These are phyloP conservation scores for Drosophila merina DNA, from an alignment of 2,888 invertebrate species.

Conservation along the genomic window DNA sequence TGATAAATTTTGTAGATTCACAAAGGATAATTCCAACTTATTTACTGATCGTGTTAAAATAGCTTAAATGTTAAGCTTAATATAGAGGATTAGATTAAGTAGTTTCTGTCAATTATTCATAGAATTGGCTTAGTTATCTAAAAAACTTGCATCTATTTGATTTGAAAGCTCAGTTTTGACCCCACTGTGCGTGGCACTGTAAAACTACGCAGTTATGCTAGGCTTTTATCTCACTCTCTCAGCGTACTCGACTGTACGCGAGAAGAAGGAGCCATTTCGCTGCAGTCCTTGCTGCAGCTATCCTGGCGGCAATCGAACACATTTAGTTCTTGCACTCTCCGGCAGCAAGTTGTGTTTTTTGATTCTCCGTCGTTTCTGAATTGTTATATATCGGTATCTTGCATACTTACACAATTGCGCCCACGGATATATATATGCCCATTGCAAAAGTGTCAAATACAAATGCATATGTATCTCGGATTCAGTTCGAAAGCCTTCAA, in stretches of 20 bases:
- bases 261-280: constrained; percentile 26
- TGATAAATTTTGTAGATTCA: background rate
- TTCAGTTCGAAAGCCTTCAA: constrained; percentile 61
- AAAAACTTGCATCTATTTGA: too few relatives aligned
- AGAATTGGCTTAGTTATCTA: too few relatives aligned
- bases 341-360: constrained; percentile 85
- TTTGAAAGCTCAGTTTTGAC: too few relatives aligned
- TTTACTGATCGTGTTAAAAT: too few relatives aligned
- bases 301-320: constrained; percentile 76
- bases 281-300: constrained; percentile 76
- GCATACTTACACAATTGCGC: constrained; percentile 53
- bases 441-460: constrained; percentile 41
- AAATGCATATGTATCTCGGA: constrained; percentile 27
- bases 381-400: constrained; percentile 78
- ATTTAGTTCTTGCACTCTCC: constrained; percentile 85
- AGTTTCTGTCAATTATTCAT: background rate
- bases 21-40: background rate
- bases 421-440: constrained; percentile 39
- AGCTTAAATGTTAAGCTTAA: too few relatives aligned
- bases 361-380: constrained; percentile 79
- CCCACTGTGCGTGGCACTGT: constrained; percentile 49
- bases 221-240: constrained; percentile 32
- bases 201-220: constrained; percentile 68
- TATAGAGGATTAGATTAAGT: background rate
- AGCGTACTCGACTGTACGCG: constrained; percentile 51